A percentile compares a stretch with the other conserved stretches of the same genome.
These are phyloP conservation scores for Aphidoletes aphidimyza DNA, from an alignment of 2,888 invertebrate species.

Conservation along the genomic window DNA sequence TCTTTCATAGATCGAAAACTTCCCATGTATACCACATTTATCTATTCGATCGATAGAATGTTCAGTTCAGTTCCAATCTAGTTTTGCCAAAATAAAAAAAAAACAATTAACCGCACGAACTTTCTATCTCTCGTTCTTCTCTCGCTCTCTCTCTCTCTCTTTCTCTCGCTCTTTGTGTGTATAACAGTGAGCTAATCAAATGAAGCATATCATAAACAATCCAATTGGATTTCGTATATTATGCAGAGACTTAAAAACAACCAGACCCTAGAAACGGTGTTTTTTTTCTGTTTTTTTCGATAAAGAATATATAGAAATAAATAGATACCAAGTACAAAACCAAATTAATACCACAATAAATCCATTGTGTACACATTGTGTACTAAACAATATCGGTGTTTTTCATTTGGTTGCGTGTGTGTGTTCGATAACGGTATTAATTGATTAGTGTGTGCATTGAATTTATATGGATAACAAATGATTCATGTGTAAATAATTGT, in stretches of 20 bases:
- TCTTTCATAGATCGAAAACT: background rate
- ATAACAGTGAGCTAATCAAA: constrained; percentile 22
- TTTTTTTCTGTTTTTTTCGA: constrained; percentile 28
- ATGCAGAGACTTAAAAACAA: too few species aligned
- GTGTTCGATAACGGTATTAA: too few species aligned
- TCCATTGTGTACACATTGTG: too few species aligned
- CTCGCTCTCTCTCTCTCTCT: too few species aligned
- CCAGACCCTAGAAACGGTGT: constrained; percentile 29
- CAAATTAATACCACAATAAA: background rate
- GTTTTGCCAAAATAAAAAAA: background rate
- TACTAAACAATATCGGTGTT: too few species aligned
- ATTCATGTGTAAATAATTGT: too few species aligned
- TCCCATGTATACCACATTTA: background rate
- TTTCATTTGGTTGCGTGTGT: too few species aligned
- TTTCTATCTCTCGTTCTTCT: too few species aligned
- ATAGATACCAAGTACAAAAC: background rate
- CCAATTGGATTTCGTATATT: background rate
- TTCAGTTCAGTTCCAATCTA: background rate
- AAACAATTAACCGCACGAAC: constrained; percentile 8
- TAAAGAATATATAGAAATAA: background rate
- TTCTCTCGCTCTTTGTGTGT: too few species aligned
- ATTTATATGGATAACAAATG: too few species aligned
- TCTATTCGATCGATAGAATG: background rate
- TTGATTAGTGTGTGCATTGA: too few species aligned
- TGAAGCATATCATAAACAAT: constrained; percentile 38